Evolutionary conservation across 2,888 invertebrate genomes (phyloP), one percentile per base, ranked within the genome.

Genomic region (Lasioglossum pauxillum): DNA sequence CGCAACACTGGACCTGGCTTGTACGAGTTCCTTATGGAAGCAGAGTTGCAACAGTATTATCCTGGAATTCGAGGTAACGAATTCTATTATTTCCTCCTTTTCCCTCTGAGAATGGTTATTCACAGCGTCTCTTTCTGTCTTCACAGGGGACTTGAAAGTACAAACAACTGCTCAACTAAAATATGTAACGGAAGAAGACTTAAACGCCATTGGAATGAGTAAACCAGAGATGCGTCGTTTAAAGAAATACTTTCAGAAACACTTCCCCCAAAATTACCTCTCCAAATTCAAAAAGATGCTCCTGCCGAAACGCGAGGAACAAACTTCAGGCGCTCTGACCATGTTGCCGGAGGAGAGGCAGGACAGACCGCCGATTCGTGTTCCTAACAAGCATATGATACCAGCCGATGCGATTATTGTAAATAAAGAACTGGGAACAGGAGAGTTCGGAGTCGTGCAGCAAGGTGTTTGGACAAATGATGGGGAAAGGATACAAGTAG

Each of bases 391-490:
- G 95, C 98, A 99, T 84, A 95, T 95, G 94, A 98, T 98, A 94
- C 97, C 98, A 2, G 97, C 98, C 53, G 98, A 99, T 93, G 97
- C 98, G 90, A 98, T 99, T 92, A 97, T 98, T 84, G 98, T 99
- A 75, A 98, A 98, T 95, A 99, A 99, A 95, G 98, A 99, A 94
- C 96, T 99, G 82, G 99, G 99, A 46, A 98, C 98, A 92, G 99
- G 99, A 23, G 99, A 99, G 95, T 99, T 99, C 96, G 99, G 99
- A 7, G 98, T 99, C 23, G 99, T 99, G 0, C 99, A 99, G 94
- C 99, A 99, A 95, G 99, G 99, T 5, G 98, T 99, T 14, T 99
- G 99, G 99, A 98, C 98, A 75, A 98, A 99, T 94, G 98, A 98
- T 91, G 98, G 98, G 83, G 98, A 99, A 95, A 96, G 98, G 95